Evolutionary conservation across 1,140 invertebrate species (phyloP).

Genomic region (Drosophila chauvacae): DNA sequence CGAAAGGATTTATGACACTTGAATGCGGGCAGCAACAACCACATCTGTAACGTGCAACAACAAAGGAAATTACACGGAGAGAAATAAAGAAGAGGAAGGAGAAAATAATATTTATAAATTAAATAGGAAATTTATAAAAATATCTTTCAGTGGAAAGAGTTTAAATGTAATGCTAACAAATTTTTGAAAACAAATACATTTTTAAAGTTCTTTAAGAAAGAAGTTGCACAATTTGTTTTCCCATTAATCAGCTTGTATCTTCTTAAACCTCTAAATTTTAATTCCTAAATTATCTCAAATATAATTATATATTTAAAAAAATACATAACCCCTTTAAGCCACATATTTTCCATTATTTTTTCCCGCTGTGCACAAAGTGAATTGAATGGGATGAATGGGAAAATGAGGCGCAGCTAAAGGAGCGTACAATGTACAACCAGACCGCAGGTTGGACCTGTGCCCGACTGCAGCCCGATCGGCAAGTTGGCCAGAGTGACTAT

Average conservation of each 20-base stretch:
- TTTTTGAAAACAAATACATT: background rate
- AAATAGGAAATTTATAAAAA: background rate
- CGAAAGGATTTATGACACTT: slow-evolving; percentile 78
- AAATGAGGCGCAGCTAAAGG: slow-evolving; percentile 78
- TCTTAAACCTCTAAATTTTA: background rate
- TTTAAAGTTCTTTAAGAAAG: background rate
- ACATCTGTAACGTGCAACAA: slow-evolving; percentile 24
- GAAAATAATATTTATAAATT: background rate
- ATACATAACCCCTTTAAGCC: background rate
- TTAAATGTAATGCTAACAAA: rapidly evolving
- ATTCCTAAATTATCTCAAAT: background rate
- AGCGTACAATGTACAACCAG: slow-evolving; percentile 35
- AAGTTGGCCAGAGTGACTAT: slow-evolving; percentile 22
- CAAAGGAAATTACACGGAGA: slow-evolving; percentile 22
- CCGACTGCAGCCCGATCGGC: slow-evolving; percentile 46
- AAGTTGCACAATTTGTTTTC: rapidly evolving
- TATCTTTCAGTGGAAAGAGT: background rate
- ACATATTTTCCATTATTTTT: background rate
- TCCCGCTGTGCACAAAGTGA: slow-evolving; percentile 31
- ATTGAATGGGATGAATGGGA: slow-evolving; percentile 80
- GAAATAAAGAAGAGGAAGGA: background rate
- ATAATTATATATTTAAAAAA: background rate
- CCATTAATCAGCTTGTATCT: too few relatives aligned
- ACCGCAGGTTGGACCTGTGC: slow-evolving; percentile 76
- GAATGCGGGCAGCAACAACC: slow-evolving; percentile 59